Conservation (phyloP, 2,113 vertebrate species). For the Hippocampus mohnikei region DNA sequence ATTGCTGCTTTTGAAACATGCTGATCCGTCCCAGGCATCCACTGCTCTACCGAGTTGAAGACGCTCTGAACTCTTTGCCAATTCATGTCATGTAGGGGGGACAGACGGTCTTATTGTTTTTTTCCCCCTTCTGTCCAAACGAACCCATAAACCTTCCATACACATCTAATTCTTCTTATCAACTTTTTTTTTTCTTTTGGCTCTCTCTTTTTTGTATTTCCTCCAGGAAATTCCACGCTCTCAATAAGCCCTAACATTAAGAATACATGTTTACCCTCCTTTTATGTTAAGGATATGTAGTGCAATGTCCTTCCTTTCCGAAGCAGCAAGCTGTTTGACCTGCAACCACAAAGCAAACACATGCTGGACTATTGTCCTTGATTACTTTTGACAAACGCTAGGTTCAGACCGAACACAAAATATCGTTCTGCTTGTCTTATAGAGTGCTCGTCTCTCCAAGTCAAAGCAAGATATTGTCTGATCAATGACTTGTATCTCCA, state of each 20-base stretch:
- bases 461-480: too few relatives aligned
- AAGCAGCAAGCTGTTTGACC: conserved; percentile 58
- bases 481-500: too few relatives aligned
- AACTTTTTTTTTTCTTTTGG: conserved; percentile 23
- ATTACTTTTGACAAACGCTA: conserved; percentile 55
- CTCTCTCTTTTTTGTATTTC: conserved; percentile 23
- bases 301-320: conserved; percentile 45
- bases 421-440: too few relatives aligned
- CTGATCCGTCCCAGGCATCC: conserved; percentile 63
- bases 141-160: background rate
- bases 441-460: too few relatives aligned
- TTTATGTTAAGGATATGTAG: conserved; percentile 50
- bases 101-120: conserved; percentile 29
- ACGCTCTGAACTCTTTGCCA: conserved; percentile 61
- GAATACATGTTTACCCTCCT: conserved; percentile 39
- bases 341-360: conserved; percentile 51
- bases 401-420: too few relatives aligned
- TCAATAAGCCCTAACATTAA: conserved; percentile 23
- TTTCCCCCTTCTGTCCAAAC: conserved; percentile 3
- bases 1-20: conserved; percentile 47
- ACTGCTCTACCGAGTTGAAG: conserved; percentile 56
- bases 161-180: background rate
- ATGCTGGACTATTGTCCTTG: conserved; percentile 57
- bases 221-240: conserved; percentile 10
- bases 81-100: conserved; percentile 51